phyloP scores from a whole-genome alignment of 2,797 vertebrate species.

The Phataginus tricuspis region DNA sequence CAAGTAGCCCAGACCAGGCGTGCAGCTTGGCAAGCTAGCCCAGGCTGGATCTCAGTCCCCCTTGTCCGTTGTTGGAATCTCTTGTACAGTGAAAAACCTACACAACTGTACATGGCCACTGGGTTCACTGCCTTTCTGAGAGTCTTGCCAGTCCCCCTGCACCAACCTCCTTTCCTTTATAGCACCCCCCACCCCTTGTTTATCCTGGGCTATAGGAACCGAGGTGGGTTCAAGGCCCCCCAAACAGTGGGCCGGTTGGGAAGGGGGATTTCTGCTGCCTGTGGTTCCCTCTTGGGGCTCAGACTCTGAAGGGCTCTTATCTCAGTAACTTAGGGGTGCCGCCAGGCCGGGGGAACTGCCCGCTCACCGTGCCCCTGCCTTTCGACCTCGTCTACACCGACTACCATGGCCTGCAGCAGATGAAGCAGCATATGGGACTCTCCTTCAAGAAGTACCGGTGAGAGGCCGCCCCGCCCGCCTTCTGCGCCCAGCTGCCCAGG shows the following conservation, averaged over 20 bases:
- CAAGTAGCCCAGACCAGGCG: neutral
- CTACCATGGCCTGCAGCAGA: conserved; percentile 98
- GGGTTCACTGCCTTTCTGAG: neutral
- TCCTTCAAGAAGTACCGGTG: conserved; percentile 98
- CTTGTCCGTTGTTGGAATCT: too few species aligned
- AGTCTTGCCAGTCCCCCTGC: rapidly evolving
- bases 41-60: rapidly evolving
- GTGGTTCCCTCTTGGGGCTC: neutral
- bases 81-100: neutral
- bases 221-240: neutral
- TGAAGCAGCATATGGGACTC: conserved; percentile 99
- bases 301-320: conserved; percentile 76
- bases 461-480: conserved; percentile 67
- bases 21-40: neutral
- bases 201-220: neutral
- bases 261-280: neutral
- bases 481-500: neutral
- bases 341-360: conserved; percentile 97
- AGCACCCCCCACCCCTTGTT: rapidly evolving
- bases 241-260: neutral
- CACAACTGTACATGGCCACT: rapidly evolving
- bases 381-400: conserved; percentile 99
- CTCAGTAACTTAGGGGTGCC: conserved; percentile 96
- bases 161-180: neutral
- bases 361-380: conserved; percentile 93